Base-by-base conservation (phyloP, 2,888 invertebrate species). In the Ommatoiulus sabulosus region DNA sequence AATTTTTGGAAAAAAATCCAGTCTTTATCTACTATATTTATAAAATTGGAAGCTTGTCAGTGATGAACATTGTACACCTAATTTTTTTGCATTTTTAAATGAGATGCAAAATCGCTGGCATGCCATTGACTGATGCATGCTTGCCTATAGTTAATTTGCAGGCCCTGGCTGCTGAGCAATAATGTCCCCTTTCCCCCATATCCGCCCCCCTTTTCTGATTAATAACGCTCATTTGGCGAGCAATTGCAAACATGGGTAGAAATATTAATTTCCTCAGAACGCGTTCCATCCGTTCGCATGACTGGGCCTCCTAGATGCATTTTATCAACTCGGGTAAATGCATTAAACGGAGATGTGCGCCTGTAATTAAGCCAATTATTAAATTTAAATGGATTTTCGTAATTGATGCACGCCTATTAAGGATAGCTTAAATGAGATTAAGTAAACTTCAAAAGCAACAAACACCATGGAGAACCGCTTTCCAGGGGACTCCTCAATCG, bases 351-450 rank as follows among this genome's bases (percentile, higher is more conserved):
- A 17, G n/a, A 57, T 17, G 57, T 5, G 57, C 57, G n/a, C n/a
- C 57, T 17, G 57, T 57, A 57, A 57, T 57, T 57, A 57, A 57
- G 10, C 57, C 57, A 57, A 57, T 57, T 57, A 57, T 57, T 12
- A 57, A 57, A 57, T 57, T 57, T 57, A 57, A 57, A 57, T 57
- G 57, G n/a, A 57, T 57, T 57, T 57, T 57, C 57, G 57, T 57
- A 57, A 57, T 57, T 57, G 57, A 57, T 57, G 57, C 17, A 10
- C 17, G 57, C 57, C 15, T 57, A 57, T 57, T 57, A 57, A 3
- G 17, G 7, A 10, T 57, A 57, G 57, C 57, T 57, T n/a, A 57
- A 57, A 57, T 57, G 10, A 57, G 57, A 57, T 57, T 57, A 57
- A n/a, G n/a, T 3, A 3, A 57, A 17, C 57, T 15, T 15, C 3